phyloP scores from a whole-genome alignment of 1,140 invertebrate species.

The Drosophila cardini region DNA sequence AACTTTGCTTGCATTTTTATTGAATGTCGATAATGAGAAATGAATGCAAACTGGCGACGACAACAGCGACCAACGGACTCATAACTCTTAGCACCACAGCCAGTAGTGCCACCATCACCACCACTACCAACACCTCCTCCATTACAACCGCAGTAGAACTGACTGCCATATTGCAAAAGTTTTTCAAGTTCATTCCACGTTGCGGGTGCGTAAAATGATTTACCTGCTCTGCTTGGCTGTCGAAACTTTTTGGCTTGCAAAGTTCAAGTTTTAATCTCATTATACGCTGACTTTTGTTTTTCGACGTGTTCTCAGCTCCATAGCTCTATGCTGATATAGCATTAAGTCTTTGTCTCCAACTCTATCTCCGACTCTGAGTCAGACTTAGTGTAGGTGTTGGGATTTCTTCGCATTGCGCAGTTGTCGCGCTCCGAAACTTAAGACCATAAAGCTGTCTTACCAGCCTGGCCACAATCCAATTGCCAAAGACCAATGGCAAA shows the following conservation, averaged over 20 bases:
- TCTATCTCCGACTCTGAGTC: not conserved
- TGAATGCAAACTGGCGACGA: constrained; percentile 59
- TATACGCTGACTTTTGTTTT: constrained; percentile 83
- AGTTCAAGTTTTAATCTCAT: constrained; percentile 83
- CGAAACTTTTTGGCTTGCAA: constrained; percentile 76
- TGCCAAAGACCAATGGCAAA: constrained; percentile 56
- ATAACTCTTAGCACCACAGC: constrained; percentile 46
- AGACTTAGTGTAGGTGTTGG: constrained; percentile 57
- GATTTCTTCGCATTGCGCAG: constrained; percentile 69
- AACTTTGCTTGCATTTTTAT: constrained; percentile 70
- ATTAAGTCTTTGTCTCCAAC: not conserved
- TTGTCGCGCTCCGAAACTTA: constrained; percentile 68
- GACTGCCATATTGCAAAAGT: constrained; percentile 76
- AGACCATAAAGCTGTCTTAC: constrained; percentile 70
- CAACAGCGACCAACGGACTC: constrained; percentile 39
- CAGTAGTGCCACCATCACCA: not conserved
- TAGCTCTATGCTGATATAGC: constrained; percentile 8
- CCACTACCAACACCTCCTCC: not conserved
- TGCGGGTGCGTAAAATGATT: constrained; percentile 83
- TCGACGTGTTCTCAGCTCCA: constrained; percentile 53
- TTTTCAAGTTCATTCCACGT: constrained; percentile 73
- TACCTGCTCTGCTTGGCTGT: constrained; percentile 74
- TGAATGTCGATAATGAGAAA: constrained; percentile 79
- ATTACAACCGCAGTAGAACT: constrained; percentile 12
- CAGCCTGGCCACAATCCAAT: constrained; percentile 77